A percentile compares a stretch with the other conserved stretches of the same genome.
These are phyloP conservation scores for Amphiprion ocellaris DNA, from an alignment of 2,113 vertebrate species.

Conservation along the genomic window DNA sequence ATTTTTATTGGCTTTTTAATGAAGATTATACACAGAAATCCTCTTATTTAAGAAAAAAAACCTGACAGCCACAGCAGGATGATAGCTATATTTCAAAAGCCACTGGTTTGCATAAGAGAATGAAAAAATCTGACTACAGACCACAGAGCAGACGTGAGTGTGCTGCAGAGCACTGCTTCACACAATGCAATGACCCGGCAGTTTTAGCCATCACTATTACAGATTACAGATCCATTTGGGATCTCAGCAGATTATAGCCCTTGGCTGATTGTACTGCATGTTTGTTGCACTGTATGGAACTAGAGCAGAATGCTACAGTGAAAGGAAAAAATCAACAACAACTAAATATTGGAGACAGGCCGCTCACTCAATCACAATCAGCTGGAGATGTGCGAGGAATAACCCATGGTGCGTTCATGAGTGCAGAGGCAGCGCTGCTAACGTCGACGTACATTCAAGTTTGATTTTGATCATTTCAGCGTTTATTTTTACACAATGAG, in stretches of 20 bases:
- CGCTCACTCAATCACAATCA: slow-evolving; percentile 43
- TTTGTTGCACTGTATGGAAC: background rate
- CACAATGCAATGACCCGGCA: background rate
- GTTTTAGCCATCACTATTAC: background rate
- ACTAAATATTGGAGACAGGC: background rate
- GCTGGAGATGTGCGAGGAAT: slow-evolving; percentile 32
- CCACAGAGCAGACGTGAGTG: background rate
- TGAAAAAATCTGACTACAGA: background rate
- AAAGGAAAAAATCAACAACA: background rate
- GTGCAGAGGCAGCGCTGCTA: background rate
- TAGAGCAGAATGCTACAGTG: background rate
- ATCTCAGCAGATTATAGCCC: background rate
- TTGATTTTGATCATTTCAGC: slow-evolving; percentile 33
- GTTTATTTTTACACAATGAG: background rate
- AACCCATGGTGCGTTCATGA: slow-evolving; percentile 33
- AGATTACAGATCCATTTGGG: background rate
- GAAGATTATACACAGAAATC: background rate
- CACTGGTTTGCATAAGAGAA: too few species aligned
- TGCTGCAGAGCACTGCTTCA: background rate
- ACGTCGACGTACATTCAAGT: slow-evolving; percentile 30
- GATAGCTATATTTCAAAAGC: background rate
- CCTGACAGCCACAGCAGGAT: background rate
- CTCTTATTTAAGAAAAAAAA: background rate
- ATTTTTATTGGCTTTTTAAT: background rate
- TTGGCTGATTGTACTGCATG: background rate